Base-by-base conservation (phyloP, 2,797 vertebrate genomes). In the Borostomias antarcticus region DNA sequence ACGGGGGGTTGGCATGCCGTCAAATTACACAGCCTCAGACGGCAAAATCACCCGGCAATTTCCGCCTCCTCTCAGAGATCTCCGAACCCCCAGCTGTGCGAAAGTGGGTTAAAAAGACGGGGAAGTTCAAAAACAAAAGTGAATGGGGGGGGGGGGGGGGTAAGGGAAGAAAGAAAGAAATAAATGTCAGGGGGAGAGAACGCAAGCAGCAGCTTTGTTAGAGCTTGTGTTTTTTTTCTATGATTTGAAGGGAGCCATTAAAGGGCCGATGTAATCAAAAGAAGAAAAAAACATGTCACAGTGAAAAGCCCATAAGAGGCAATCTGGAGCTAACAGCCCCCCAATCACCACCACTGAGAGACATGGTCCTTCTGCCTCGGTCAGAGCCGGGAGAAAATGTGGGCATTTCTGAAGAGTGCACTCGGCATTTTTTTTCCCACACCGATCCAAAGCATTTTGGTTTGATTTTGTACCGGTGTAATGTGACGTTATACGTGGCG, bases 381-480 rank as follows among this genome's bases (percentile, higher is more conserved):
- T 51, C 52, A 58, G 32, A 58, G 23, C 56, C n/a, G 8, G 47
- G 37, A 37, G 23, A 56, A 52, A 26, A 33, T 59, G 30, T 26
- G n/a, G 26, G 51, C 33, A 25, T 28, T 54, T 64, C 35, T n/a
- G 48, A 8, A 58, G 59, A 61, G 52, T 17, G 40, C 33, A 68
- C 64, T 68, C 69, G 58, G 45, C 59, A 75, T 75, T 73, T 74
- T 45, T n/a, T n/a, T n/a, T n/a, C n/a, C 52, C 50, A 40, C 33
- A 53, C 50, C 64, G 59, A 57, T 72, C 65, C 69, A 64, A 74
- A 51, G 3, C 54, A 43, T 72, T 71, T 65, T 32, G n/a, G 29
- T 58, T 63, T 62, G 57, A 67, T 63, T 56, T 51, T 67, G n/a
- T 40, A 40, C 47, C 59, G 32, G 60, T 52, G 61, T 40, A n/a